Base-by-base conservation (phyloP, 2,113 vertebrate species). In the Ochotona princeps region DNA sequence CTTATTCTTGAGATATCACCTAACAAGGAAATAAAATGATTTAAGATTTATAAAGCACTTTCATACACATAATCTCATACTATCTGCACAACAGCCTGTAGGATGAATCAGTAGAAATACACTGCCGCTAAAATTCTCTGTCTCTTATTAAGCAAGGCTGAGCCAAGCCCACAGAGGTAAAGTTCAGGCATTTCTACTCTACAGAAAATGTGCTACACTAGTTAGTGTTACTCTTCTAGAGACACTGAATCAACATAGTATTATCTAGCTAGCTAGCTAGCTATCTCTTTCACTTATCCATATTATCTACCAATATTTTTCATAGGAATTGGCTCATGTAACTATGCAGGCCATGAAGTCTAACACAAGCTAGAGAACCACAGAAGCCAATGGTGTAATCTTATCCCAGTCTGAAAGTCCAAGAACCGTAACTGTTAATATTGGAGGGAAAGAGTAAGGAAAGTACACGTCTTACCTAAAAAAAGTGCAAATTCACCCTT, bases 1-100 rank as follows among this genome's bases (percentile, higher is more conserved):
- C 21, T 82, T 69, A 65, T 21, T 90, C 11, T 83, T 90, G 12
- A 82, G 14, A 67, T 44, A 75, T 57, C 72, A 84, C 32, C 70
- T 63, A 80, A 84, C 6, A 75, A 81, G 30, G 75, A 79, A 82
- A 51, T 66, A 88, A 72, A 93, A 94, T 67, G 0, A 61, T 69
- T 93, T 85, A 30, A 80, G 83, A 25, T 49, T 18, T 81, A 54
- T 81, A 83, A 89, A 79, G 26, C 5, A 49, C 17, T 89, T 82
- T 74, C 7, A 78, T 32, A 91, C 28, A 23, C 1, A 78, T 83
- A 67, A 89, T 82, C 28, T 85, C 32, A 86, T 76, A 88, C 76
- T 66, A 70, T 32, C 66, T 93, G 28, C 32, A 89, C 20, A 88
- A 88, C 9, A 84, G 13, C 18, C 44, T 83, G 10, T 44, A 69